Evolutionary conservation across 2,888 invertebrate species (phyloP).

Genomic region (Synergus japonicus): DNA sequence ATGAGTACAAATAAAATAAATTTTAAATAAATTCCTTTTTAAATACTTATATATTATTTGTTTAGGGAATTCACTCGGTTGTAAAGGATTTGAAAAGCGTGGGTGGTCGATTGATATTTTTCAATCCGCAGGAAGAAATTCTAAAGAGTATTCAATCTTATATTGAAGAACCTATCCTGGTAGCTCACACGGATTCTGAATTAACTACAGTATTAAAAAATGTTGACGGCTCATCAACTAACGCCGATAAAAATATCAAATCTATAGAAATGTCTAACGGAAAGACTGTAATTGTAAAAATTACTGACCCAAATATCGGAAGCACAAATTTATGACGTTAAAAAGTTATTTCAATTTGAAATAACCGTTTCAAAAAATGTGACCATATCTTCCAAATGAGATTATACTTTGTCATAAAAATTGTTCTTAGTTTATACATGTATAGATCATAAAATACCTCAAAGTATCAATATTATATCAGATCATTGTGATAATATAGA

Average conservation of each 20-base stretch:
- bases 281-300: conserved; percentile 1
- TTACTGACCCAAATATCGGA: neutral
- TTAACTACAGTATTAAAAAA: conserved; percentile 49
- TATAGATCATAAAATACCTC: conserved; percentile 9
- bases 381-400: no score
- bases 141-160: conserved; percentile 63
- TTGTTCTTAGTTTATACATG: no score
- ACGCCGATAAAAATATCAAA: neutral
- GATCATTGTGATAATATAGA: neutral
- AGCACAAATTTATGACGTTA: conserved; percentile 8
- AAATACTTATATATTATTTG: conserved; percentile 9
- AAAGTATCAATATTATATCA: neutral
- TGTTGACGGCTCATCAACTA: neutral
- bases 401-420: no score
- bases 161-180: conserved; percentile 59
- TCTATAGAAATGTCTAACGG: neutral
- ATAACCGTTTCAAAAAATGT: no score
- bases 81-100: conserved; percentile 63
- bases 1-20: neutral
- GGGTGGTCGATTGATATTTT: conserved; percentile 61
- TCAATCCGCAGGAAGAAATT: conserved; percentile 60
- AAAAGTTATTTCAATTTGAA: neutral
- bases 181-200: conserved; percentile 63
- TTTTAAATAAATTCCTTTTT: neutral
- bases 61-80: conserved; percentile 64